These are phyloP conservation scores for Spondyliosoma cantharus DNA, from an alignment of 2,797 vertebrate genomes.

Conservation along the genomic window DNA sequence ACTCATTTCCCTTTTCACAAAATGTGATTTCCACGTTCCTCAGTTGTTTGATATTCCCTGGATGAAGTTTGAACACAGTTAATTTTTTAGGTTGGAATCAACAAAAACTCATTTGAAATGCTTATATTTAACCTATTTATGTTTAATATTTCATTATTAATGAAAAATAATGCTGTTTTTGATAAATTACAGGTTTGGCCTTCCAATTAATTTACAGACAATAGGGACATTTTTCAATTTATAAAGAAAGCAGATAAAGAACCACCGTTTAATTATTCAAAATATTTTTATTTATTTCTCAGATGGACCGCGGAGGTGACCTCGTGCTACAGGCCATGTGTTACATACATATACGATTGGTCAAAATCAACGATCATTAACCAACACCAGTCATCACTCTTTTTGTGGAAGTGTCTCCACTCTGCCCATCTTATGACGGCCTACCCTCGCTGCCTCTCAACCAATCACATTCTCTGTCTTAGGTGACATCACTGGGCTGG, in stretches of 20 bases:
- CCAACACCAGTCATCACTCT: slow-evolving; percentile 36
- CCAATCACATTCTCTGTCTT: slow-evolving; percentile 43
- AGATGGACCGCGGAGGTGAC: neutral
- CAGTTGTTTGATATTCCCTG: slow-evolving; percentile 29
- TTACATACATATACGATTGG: neutral
- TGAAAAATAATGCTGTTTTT: neutral
- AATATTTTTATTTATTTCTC: neutral
- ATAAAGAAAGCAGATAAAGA: neutral
- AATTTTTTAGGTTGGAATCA: neutral
- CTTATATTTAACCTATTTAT: neutral
- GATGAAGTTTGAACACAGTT: slow-evolving; percentile 28
- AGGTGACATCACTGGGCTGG: slow-evolving; percentile 58
- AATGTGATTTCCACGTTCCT: slow-evolving; percentile 48
- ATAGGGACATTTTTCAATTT: neutral
- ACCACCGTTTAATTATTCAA: neutral
- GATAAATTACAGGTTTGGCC: too few relatives aligned
- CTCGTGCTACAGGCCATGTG: slow-evolving; percentile 6
- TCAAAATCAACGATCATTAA: slow-evolving; percentile 15
- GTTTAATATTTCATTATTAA: neutral
- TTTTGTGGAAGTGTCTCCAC: slow-evolving; percentile 37
- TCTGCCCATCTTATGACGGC: slow-evolving; percentile 51
- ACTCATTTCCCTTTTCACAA: slow-evolving; percentile 65
- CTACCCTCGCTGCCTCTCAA: slow-evolving; percentile 34
- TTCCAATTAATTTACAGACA: neutral
- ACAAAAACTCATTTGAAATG: neutral